Conservation (phyloP, 2,797 vertebrate species). For the Sebastes itinus region DNA sequence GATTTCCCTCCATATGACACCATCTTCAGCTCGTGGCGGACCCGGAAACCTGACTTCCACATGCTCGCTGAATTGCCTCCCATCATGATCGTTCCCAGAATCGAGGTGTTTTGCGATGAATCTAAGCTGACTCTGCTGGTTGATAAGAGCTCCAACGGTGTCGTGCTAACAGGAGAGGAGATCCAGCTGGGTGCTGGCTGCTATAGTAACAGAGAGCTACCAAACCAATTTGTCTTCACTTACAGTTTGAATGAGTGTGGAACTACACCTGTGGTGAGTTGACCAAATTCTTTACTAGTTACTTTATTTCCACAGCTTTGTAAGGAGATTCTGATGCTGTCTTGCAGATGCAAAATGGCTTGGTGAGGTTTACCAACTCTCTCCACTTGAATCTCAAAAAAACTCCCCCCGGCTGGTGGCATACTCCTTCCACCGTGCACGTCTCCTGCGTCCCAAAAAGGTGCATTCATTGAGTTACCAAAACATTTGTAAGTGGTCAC, state of each 20-base stretch:
- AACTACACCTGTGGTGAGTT: conserved; percentile 57
- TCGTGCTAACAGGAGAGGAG: conserved; percentile 33
- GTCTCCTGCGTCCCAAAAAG: conserved; percentile 59
- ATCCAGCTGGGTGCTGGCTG: conserved; percentile 63
- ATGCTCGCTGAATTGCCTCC: conserved; percentile 27
- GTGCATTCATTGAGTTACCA: neutral
- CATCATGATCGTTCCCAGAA: conserved; percentile 5
- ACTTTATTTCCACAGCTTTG: neutral
- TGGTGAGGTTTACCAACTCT: conserved; percentile 50
- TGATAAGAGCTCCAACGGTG: conserved; percentile 22
- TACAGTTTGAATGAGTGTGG: conserved; percentile 69
- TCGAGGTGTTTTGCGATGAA: conserved; percentile 66
- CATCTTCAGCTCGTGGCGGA: conserved; percentile 54
- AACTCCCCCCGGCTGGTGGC: conserved; percentile 13
- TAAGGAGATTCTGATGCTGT: rapidly evolving
- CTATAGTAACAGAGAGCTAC: conserved; percentile 53
- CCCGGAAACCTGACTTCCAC: conserved; percentile 20
- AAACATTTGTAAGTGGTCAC: rapidly evolving
- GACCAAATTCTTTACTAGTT: no score
- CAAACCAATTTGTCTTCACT: conserved; percentile 54
- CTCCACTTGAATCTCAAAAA: conserved; percentile 49
- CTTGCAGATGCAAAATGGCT: conserved; percentile 56
- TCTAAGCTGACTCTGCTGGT: conserved; percentile 60
- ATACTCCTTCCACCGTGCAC: conserved; percentile 22
- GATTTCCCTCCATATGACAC: conserved; percentile 6